These are phyloP conservation scores for Arrhopalites spinosus DNA, from an alignment of 2,888 invertebrate species.

Conservation along the genomic window DNA sequence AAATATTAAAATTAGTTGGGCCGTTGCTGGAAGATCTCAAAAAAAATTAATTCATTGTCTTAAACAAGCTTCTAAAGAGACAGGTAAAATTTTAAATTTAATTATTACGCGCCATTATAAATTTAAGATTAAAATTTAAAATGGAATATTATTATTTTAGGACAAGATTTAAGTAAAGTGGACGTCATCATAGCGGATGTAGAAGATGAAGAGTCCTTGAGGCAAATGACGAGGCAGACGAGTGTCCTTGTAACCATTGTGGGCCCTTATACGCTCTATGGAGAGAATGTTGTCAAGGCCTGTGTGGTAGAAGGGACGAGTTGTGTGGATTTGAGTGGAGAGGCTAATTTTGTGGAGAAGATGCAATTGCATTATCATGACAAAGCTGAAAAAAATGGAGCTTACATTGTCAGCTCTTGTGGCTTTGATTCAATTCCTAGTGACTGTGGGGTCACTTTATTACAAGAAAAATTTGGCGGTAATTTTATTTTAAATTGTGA, in stretches of 20 bases:
- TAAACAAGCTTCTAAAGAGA: slow-evolving; percentile 61
- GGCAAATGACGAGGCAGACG: slow-evolving; percentile 77
- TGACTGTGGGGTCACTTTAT: slow-evolving; percentile 80
- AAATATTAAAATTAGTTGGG: slow-evolving; percentile 71
- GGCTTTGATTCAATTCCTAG: slow-evolving; percentile 93
- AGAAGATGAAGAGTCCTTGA: slow-evolving; percentile 71
- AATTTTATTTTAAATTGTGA: too few relatives aligned
- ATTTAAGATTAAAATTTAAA: too few relatives aligned
- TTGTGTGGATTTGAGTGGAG: slow-evolving; percentile 77
- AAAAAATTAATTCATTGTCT: slow-evolving; percentile 65
- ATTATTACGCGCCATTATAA: too few relatives aligned
- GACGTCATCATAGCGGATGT: slow-evolving; percentile 64
- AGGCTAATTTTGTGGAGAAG: slow-evolving; percentile 70
- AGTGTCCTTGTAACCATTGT: slow-evolving; percentile 87
- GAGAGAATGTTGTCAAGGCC: slow-evolving; percentile 88
- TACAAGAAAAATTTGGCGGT: slow-evolving; percentile 78
- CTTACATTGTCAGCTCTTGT: slow-evolving; percentile 87
- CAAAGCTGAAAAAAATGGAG: slow-evolving; percentile 74
- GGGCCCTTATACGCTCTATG: slow-evolving; percentile 88
- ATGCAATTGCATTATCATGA: slow-evolving; percentile 82
- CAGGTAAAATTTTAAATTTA: slow-evolving; percentile 58
- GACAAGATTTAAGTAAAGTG: slow-evolving; percentile 7
- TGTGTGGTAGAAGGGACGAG: slow-evolving; percentile 80
- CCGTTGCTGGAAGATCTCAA: slow-evolving; percentile 80
- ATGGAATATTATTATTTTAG: too few relatives aligned